Conservation (phyloP, 2,113 vertebrate species). For the Callopanchax toddi region DNA sequence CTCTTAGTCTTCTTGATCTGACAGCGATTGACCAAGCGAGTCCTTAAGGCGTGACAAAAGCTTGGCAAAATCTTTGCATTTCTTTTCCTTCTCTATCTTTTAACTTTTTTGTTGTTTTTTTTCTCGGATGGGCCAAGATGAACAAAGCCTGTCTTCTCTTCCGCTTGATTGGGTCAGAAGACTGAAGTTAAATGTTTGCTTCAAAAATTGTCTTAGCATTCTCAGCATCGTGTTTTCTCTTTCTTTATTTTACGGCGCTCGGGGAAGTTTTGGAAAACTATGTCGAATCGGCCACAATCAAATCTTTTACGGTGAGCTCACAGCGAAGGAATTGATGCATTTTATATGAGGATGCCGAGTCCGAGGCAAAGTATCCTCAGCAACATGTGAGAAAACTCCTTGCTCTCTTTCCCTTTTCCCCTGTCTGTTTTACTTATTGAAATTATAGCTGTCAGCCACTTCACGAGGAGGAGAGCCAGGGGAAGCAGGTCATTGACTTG, state of each 20-base stretch:
- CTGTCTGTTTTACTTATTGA: conserved; percentile 75
- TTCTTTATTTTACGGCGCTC: conserved; percentile 29
- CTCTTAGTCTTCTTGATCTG: conserved; percentile 84
- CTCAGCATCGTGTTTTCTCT: conserved; percentile 74
- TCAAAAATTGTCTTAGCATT: conserved; percentile 86
- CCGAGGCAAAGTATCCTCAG: conserved; percentile 68
- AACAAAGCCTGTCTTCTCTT: conserved; percentile 86
- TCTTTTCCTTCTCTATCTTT: conserved; percentile 72
- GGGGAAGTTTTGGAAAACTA: conserved; percentile 76
- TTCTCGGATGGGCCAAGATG: conserved; percentile 76
- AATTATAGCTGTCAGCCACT: conserved; percentile 85
- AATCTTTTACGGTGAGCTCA: conserved; percentile 88
- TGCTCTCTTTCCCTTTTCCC: conserved; percentile 19
- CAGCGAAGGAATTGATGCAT: conserved; percentile 88
- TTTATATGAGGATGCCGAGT: conserved; percentile 86
- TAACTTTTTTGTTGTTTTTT: conserved; percentile 74
- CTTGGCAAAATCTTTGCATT: conserved; percentile 86
- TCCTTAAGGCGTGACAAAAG: conserved; percentile 89
- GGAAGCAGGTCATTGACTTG: conserved; percentile 90
- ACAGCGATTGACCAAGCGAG: conserved; percentile 85
- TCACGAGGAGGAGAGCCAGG: conserved; percentile 80
- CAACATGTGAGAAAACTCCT: conserved; percentile 83
- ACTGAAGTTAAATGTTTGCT: conserved; percentile 83
- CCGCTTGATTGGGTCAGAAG: conserved; percentile 91
- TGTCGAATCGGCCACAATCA: conserved; percentile 91